These are phyloP conservation scores for Parochlus steinenii DNA, from an alignment of 2,888 invertebrate species.

Conservation along the genomic window DNA sequence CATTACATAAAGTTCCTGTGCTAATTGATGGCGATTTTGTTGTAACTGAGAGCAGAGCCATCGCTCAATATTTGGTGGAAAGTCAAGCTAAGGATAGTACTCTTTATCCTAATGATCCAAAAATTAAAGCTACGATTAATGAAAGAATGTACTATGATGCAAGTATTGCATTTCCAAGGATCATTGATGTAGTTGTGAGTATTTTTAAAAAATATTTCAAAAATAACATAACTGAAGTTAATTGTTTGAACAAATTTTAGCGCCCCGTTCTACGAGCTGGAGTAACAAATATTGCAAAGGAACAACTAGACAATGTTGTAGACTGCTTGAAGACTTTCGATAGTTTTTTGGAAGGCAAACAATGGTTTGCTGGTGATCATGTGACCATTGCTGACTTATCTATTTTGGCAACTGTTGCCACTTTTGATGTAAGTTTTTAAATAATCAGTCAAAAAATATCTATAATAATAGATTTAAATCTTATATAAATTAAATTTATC, in stretches of 20 bases:
- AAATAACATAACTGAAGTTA: not conserved
- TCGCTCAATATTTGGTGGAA: constrained; percentile 1
- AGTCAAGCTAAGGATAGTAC: no score
- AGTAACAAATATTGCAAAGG: constrained; percentile 36
- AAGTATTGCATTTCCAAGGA: no score
- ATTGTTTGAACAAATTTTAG: constrained; percentile 27
- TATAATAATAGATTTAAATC: no score
- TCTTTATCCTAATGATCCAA: constrained; percentile 6
- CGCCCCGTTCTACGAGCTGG: constrained; percentile 42
- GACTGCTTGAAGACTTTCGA: constrained; percentile 33
- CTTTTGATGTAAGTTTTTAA: constrained; percentile 21
- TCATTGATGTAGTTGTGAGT: constrained; percentile 9
- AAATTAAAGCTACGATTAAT: constrained; percentile 6
- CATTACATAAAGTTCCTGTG: constrained; percentile 4
- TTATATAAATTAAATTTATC: no score
- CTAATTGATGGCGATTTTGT: constrained; percentile 1
- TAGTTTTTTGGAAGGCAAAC: constrained; percentile 21
- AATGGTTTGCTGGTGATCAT: constrained; percentile 29
- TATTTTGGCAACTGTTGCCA: constrained; percentile 27
- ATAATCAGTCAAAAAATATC: not conserved
- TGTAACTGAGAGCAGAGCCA: not conserved
- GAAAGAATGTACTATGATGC: constrained; percentile 9
- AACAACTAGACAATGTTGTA: constrained; percentile 36
- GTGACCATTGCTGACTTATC: constrained; percentile 31
- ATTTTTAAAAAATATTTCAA: not conserved